Evolutionary conservation across 2,797 vertebrate genomes (phyloP).

Genomic region (Petrocephalus schoutedeni): DNA sequence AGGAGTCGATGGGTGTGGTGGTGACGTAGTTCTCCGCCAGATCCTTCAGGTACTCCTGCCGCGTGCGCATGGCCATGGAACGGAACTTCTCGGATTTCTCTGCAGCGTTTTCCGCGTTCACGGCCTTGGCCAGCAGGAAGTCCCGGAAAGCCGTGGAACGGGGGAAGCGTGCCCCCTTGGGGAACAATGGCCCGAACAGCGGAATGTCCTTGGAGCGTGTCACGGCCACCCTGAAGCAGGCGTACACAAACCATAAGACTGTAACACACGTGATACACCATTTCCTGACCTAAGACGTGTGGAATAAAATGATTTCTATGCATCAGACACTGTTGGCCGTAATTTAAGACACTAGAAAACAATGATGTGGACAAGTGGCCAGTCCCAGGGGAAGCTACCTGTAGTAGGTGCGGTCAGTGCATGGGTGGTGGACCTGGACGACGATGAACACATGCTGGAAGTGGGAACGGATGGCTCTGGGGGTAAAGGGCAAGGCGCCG

Average conservation of each 20-base stretch:
- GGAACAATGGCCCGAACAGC: slow-evolving; percentile 78
- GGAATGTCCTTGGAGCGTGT: slow-evolving; percentile 89
- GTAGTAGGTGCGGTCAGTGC: slow-evolving; percentile 51
- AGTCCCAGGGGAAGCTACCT: slow-evolving; percentile 37
- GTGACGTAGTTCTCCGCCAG: slow-evolving; percentile 81
- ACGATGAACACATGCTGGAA: slow-evolving; percentile 67
- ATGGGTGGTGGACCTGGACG: slow-evolving; percentile 50
- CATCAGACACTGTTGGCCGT: background rate
- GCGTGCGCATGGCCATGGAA: slow-evolving; percentile 85
- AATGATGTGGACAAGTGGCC: background rate
- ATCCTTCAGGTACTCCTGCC: slow-evolving; percentile 86
- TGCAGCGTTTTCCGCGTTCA: slow-evolving; percentile 83
- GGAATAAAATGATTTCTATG: background rate
- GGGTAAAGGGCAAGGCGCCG: slow-evolving; percentile 59
- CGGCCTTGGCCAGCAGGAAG: slow-evolving; percentile 82
- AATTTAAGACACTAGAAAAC: background rate
- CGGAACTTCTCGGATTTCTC: slow-evolving; percentile 86
- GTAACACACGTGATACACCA: background rate
- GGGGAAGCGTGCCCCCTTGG: slow-evolving; percentile 70
- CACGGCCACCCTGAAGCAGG: slow-evolving; percentile 71
- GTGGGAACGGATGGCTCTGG: slow-evolving; percentile 60
- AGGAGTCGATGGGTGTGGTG: slow-evolving; percentile 79
- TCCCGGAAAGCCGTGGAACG: slow-evolving; percentile 73
- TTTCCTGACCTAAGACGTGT: background rate
- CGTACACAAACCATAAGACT: background rate